Evolutionary conservation across 2,888 invertebrate species (phyloP).

Genomic region (Drosophila mulleri): DNA sequence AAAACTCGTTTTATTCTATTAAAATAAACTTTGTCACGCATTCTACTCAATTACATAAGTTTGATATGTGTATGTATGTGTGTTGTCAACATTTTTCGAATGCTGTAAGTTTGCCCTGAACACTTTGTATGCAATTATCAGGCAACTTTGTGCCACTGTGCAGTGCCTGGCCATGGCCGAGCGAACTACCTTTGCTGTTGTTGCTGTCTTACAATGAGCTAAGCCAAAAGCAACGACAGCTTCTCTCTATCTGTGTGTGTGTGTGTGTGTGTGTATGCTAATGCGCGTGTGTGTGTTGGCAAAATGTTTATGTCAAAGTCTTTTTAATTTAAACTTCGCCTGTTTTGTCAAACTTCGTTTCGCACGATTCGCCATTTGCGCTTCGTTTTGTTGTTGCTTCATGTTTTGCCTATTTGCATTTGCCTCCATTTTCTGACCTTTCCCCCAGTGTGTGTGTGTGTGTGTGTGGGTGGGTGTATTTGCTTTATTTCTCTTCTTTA

Average conservation of each 20-base stretch:
- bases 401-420: constrained; percentile 65
- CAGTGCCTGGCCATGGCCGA: background rate
- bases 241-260: background rate
- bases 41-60: constrained; percentile 3
- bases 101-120: background rate
- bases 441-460: constrained; percentile 1
- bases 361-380: constrained; percentile 59
- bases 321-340: constrained; percentile 76
- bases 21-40: background rate
- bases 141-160: constrained; percentile 16
- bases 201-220: constrained; percentile 35
- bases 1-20: background rate
- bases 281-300: constrained; percentile 45
- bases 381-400: constrained; percentile 36
- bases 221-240: constrained; percentile 37
- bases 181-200: constrained; percentile 18
- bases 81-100: background rate
- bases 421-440: constrained; percentile 20
- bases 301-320: constrained; percentile 75
- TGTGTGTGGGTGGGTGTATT: background rate
- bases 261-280: background rate
- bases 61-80: background rate
- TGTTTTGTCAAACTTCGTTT: constrained; percentile 42
- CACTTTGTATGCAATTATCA: background rate
- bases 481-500: constrained; percentile 19